Base-by-base conservation (phyloP, 2,888 invertebrate genomes). In the Tenthredo mesomela region DNA sequence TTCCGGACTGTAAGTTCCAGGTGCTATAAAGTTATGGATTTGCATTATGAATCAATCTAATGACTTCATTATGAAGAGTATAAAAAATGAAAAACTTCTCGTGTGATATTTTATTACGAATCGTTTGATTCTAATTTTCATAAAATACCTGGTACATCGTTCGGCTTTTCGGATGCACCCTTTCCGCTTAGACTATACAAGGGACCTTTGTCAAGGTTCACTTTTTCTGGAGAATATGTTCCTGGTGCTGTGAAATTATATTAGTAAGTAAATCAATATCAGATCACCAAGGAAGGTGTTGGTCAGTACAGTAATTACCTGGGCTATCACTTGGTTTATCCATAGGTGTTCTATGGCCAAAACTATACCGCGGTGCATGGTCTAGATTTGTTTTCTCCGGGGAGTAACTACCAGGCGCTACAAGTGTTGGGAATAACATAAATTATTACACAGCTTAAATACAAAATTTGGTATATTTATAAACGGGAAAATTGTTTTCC, bases 311-410 rank as follows among this genome's bases (percentile, higher is more conserved):
- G 85, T 84, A 86, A 91, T 91, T 94, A 96, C 96, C 96, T 93
- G 96, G 96, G 75, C 95, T 96, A 84, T 95, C 94, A 91, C 95
- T 96, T 84, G 95, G 93, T 88, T 95, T 95, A 61, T 95, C 95
- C 82, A 94, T 93, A 86, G 95, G 95, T 18, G 95, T 94, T 93
- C 96, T 97, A 87, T 95, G 94, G 87, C 96, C 96, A 90, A 97
- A 96, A 37, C 96, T 96, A 91, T 96, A 97, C 86, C 95, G 95
- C n/a, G 97, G 97, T 9, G 96, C 95, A 87, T 93, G 95, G 33
- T 93, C 91, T 71, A 92, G 88, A 58, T 93, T 92, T 82, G 94
- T 94, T 86, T 94, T 95, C 87, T 95, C 95, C 1, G 95, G 95
- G 87, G 93, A 93, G 90, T 95, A 95, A 29, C 93, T 94, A 78